Evolutionary conservation across 2,888 invertebrate genomes (phyloP).

Genomic region (Oscheius sp.): DNA sequence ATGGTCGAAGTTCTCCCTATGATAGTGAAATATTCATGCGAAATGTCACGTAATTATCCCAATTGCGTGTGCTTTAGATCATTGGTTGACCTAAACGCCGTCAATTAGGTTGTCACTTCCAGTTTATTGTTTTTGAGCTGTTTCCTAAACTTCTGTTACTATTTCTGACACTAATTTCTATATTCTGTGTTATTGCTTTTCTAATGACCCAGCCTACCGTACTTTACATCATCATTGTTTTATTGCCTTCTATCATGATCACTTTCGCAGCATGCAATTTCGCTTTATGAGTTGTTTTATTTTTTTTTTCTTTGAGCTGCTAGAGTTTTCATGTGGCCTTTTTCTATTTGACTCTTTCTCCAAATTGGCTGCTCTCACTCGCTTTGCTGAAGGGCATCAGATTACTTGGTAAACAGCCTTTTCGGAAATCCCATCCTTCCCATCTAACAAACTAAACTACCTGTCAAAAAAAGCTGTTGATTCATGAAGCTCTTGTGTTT

Average conservation of each 20-base stretch:
- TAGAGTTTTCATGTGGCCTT: neutral
- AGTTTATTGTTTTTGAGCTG: too few species aligned
- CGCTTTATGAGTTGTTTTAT: neutral
- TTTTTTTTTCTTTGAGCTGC: neutral
- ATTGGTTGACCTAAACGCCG: neutral
- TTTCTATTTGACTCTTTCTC: neutral
- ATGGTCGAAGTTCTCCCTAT: too few species aligned
- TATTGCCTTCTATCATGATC: slow-evolving; percentile 5
- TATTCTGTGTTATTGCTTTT: too few species aligned
- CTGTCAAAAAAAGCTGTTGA: too few species aligned
- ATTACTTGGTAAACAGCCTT: slow-evolving; percentile 27
- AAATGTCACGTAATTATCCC: neutral
- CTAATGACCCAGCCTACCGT: too few species aligned
- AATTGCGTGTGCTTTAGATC: neutral
- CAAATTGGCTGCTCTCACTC: slow-evolving; percentile 26
- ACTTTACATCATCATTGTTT: neutral
- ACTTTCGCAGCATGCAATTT: slow-evolving; percentile 34
- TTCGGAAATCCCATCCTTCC: slow-evolving; percentile 28
- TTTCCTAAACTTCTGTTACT: too few species aligned
- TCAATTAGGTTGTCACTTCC: too few species aligned
- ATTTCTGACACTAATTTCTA: too few species aligned
- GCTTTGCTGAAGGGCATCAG: slow-evolving; percentile 18
- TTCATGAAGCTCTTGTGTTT: neutral
- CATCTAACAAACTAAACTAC: neutral
- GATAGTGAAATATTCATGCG: neutral